Conservation (phyloP, 2,113 vertebrate genomes). For the Eidolon helvum region DNA sequence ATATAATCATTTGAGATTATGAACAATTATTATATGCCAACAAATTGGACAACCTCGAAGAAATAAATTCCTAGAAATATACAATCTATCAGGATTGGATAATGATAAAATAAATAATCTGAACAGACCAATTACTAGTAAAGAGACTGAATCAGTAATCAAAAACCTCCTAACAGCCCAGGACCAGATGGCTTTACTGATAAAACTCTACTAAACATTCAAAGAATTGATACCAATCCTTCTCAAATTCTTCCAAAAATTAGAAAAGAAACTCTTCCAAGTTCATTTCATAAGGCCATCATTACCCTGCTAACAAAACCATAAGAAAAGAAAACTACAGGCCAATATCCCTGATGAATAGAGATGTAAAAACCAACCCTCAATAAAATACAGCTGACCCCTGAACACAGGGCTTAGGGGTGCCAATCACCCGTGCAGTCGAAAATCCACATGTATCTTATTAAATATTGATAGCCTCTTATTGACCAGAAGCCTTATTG, state of each 20-base stretch:
- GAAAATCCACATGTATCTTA: too few species aligned
- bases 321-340: background rate
- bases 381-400: background rate
- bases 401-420: background rate
- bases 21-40: background rate
- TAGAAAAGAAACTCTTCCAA: background rate
- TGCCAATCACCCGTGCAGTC: too few species aligned
- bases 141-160: background rate
- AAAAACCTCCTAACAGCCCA: background rate
- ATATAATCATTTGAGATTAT: background rate
- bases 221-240: background rate
- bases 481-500: background rate
- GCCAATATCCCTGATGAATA: background rate
- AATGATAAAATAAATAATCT: background rate
- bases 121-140: background rate
- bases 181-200: background rate
- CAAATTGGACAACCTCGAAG: background rate
- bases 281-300: background rate
- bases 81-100: background rate
- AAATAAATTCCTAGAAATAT: background rate
- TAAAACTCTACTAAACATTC: background rate
- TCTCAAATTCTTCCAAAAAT: background rate
- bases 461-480: background rate
- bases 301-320: background rate
- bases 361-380: background rate